Base-by-base conservation (phyloP, 2,797 vertebrate species). In the Anolis apletophallus region DNA sequence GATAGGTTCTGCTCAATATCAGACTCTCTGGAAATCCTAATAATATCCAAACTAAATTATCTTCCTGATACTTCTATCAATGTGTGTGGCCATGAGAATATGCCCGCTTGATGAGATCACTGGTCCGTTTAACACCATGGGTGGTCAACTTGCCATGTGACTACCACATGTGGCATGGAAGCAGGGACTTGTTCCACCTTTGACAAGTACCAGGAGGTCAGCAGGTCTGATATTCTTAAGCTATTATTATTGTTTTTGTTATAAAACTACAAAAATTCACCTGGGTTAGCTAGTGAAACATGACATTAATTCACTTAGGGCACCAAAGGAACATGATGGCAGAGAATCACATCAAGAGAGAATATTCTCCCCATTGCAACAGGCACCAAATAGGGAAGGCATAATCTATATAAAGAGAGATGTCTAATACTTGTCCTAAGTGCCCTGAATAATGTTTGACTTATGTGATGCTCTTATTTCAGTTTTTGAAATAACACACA, bases 11-110 rank as follows among this genome's bases (percentile, higher is more conserved):
- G 13, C 26, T 81, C 32, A 36, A 21, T 72, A 71, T 71, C 50
- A 29, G 13, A 21, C n/a, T 78, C 52, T 5, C 16, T n/a, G 67
- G 12, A 61, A 84, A 23, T 85, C 71, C 34, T 32, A 0, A 50
- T 32, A 59, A 67, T 78, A n/a, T 55, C 11, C 1, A 2, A 59
- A 81, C 46, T 61, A 83, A 54, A 79, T n/a, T 46, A 36, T 34
- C 46, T 67, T 12, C 23, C 50, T 71, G 34, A 50, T 77, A 64
- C 36, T 59, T 52, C 36, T 23, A 14, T 83, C 75, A 54, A 34
- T 32, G 26, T 83, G 52, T 87, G 80, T 71, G 54, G 67, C 83
- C 86, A 52, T 83, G 11, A 72, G 57, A 79, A 61, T 77, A 72
- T 80, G 57, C 34, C n/a, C 40, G 1, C 57, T 64, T 52, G 16